phyloP scores from a whole-genome alignment of 2,113 vertebrate genomes.

The Dromas ardeola region DNA sequence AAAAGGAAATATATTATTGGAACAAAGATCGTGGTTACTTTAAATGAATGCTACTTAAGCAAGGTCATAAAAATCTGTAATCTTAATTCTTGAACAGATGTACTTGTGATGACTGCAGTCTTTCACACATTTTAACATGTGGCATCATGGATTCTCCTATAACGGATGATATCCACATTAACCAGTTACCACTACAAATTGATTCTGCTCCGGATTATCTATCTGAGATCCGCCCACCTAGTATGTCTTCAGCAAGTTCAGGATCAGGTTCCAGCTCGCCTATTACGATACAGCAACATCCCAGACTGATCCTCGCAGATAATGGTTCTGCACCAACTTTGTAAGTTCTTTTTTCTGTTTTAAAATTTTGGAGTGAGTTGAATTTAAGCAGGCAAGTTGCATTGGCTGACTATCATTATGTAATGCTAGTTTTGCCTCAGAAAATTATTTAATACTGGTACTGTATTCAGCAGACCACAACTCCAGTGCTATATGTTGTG shows the following conservation, averaged over 20 bases:
- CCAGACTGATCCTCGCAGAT: conserved; percentile 84
- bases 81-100: conserved; percentile 80
- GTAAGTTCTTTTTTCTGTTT: conserved; percentile 77
- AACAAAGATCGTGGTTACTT: not conserved
- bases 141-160: conserved; percentile 96
- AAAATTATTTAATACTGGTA: not conserved
- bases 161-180: conserved; percentile 88
- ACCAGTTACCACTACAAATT: conserved; percentile 88
- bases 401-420: not conserved
- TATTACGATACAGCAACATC: conserved; percentile 88
- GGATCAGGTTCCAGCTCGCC: conserved; percentile 91
- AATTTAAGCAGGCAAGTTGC: not conserved
- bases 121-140: conserved; percentile 97
- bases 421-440: not conserved
- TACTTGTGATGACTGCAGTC: conserved; percentile 98
- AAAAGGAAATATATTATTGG: not conserved
- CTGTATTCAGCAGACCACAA: not conserved
- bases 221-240: conserved; percentile 89
- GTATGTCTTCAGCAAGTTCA: conserved; percentile 94
- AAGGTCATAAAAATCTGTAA: not conserved
- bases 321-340: conserved; percentile 84
- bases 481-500: not conserved
- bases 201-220: conserved; percentile 88
- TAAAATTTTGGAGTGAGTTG: not conserved
- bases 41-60: not conserved